Evolutionary conservation across 2,797 vertebrate genomes (phyloP), one percentile per base, ranked within the genome.

Genomic region (Gymnocypris eckloni): DNA sequence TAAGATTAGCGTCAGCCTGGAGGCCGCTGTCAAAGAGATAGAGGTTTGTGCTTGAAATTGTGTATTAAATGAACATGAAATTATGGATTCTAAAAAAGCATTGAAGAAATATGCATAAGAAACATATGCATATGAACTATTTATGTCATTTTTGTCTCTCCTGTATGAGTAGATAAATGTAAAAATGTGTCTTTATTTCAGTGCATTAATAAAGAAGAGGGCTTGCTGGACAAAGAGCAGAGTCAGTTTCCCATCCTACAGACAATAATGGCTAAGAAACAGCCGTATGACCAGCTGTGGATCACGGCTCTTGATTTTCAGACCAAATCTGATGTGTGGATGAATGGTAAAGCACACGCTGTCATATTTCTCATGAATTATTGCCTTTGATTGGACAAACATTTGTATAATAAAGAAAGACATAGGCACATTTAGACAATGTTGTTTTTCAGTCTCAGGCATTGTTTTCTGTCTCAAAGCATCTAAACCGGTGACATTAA

Each of bases 241-340:
- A 97, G 91, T 43, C 87, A 95, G 0, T 97, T 97, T 92, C 97
- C 97, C 84, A 87, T 96, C 8, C 89, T 98, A 82, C 97, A 97
- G 86, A 89, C 70, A 16, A 48, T 97, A 88, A 93, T 97, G 73
- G 85, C 76, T 84, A 95, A 93, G 82, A 98, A 97, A 92, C 93
- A 95, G 70, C 96, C 96, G 0, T 97, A 94, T 33, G 97, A 98
- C 64, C 96, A 97, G 90, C 96, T 99, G 59, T 99, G 98, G 97
- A 86, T 84, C 78, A 98, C 96, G 0, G 95, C 94, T 0, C 94
- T 97, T 0, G 91, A 94, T 88, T 98, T 98, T 90, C 93, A 96
- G 78, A 93, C 4, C 86, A 96, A 95, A 91, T 97, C 96, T 9
- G 96, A 98, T 61, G 92, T 94, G 12, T 99, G 98, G 98, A 95